A percentile compares a stretch with the other conserved stretches of the same genome.
Conservation (phyloP, 2,888 invertebrate genomes). For the Blera fallax region DNA sequence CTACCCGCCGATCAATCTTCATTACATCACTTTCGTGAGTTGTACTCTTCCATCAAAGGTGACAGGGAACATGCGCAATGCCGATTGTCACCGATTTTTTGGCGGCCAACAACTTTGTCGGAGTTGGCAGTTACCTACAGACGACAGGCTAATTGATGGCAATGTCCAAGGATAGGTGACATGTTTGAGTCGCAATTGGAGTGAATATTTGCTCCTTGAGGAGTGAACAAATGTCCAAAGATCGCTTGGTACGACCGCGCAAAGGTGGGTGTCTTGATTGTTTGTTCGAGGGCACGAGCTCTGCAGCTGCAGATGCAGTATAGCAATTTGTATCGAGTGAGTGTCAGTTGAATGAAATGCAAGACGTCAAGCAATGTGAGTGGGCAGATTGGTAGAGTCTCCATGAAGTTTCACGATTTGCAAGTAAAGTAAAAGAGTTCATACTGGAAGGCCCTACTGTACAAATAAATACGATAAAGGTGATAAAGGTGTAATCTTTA, state of each 20-base stretch:
- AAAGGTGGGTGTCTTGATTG: constrained; percentile 54
- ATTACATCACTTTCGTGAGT: constrained; percentile 59
- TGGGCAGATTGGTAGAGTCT: constrained; percentile 33
- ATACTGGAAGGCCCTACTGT: not conserved
- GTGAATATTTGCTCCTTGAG: constrained; percentile 58
- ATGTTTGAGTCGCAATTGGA: constrained; percentile 54
- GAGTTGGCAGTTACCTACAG: constrained; percentile 7
- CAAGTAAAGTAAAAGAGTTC: not conserved
- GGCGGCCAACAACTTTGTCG: constrained; percentile 52
- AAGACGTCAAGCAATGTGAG: constrained; percentile 34
- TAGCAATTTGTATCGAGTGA: constrained; percentile 42
- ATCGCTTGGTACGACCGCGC: not conserved
- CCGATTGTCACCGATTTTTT: constrained; percentile 54
- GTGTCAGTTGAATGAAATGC: constrained; percentile 41
- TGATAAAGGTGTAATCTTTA: not conserved
- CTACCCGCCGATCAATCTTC: constrained; percentile 59
- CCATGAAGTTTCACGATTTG: not conserved
- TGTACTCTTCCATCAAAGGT: constrained; percentile 62
- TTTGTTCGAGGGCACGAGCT: constrained; percentile 19
- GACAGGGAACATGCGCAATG: constrained; percentile 52
- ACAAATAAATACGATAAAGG: too few relatives aligned
- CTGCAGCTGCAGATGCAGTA: constrained; percentile 22
- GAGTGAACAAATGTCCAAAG: constrained; percentile 55
- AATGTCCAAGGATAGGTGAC: constrained; percentile 57
- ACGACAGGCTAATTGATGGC: constrained; percentile 63